A percentile compares a stretch with the other conserved stretches of the same genome.
phyloP scores from a whole-genome alignment of 2,888 invertebrate genomes.

The Drosophila monieri region DNA sequence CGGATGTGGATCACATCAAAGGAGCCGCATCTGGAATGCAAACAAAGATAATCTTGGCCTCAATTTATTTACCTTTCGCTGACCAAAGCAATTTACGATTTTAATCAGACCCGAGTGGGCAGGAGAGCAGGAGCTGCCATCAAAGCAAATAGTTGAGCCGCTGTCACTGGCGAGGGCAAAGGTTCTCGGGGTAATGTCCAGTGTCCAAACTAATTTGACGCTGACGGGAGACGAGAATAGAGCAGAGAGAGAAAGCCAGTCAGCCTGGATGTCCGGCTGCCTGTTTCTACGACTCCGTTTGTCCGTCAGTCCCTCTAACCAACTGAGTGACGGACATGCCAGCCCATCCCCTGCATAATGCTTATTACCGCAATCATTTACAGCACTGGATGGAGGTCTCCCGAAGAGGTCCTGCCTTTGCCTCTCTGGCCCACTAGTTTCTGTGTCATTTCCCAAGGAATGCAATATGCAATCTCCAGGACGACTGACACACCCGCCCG shows the following conservation, averaged over 20 bases:
- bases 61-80: slow-evolving; percentile 49
- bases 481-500: slow-evolving; percentile 36
- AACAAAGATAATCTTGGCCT: slow-evolving; percentile 45
- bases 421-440: slow-evolving; percentile 5
- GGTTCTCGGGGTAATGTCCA: slow-evolving; percentile 35
- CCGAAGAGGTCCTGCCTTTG: not conserved
- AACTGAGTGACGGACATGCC: slow-evolving; percentile 28
- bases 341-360: slow-evolving; percentile 64
- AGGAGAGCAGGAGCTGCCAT: slow-evolving; percentile 28
- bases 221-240: slow-evolving; percentile 42
- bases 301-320: slow-evolving; percentile 21
- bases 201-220: slow-evolving; percentile 70
- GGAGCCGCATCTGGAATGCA: slow-evolving; percentile 34
- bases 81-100: slow-evolving; percentile 50
- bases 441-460: slow-evolving; percentile 51
- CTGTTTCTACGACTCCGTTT: slow-evolving; percentile 10
- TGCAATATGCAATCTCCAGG: slow-evolving; percentile 68
- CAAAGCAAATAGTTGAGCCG: slow-evolving; percentile 55
- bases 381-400: slow-evolving; percentile 23
- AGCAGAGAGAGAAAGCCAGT: not conserved
- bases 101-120: slow-evolving; percentile 53
- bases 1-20: slow-evolving; percentile 53
- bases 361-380: slow-evolving; percentile 73
- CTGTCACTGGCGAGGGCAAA: slow-evolving; percentile 41
- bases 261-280: slow-evolving; percentile 18